phyloP scores from a whole-genome alignment of 2,113 vertebrate species.

The Chelonoidis abingdonii region DNA sequence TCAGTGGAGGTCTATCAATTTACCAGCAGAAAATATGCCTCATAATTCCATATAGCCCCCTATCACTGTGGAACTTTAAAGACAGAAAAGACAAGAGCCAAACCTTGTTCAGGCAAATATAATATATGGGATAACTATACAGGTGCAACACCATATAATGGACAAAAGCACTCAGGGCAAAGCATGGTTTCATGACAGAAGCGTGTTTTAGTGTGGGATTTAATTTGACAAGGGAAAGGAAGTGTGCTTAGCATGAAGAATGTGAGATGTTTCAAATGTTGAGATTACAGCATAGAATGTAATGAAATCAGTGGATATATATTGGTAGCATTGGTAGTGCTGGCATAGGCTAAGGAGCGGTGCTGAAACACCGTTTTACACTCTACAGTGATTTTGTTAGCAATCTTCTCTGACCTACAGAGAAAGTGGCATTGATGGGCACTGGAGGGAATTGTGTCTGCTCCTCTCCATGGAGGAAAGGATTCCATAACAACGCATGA shows the following conservation, averaged over 20 bases:
- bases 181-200: neutral
- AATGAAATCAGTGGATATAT: neutral
- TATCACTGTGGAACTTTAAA: neutral
- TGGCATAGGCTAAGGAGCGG: neutral
- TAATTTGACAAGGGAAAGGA: conserved; percentile 18
- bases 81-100: neutral
- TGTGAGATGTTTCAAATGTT: neutral
- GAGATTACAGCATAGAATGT: neutral
- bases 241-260: neutral
- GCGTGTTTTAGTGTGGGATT: neutral
- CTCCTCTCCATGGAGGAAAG: neutral
- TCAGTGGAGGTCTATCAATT: neutral
- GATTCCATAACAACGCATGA: neutral
- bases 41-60: rapidly evolving
- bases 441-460: neutral
- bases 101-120: neutral
- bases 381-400: neutral
- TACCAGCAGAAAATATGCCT: neutral
- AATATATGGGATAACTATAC: neutral
- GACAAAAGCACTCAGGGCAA: neutral
- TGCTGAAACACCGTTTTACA: neutral
- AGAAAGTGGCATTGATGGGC: neutral
- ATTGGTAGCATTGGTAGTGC: neutral
- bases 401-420: neutral
- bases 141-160: neutral